Evolutionary conservation across 2,888 invertebrate genomes (phyloP), one percentile per base, ranked within the genome.

Genomic region (Drosophila sordidapex): DNA sequence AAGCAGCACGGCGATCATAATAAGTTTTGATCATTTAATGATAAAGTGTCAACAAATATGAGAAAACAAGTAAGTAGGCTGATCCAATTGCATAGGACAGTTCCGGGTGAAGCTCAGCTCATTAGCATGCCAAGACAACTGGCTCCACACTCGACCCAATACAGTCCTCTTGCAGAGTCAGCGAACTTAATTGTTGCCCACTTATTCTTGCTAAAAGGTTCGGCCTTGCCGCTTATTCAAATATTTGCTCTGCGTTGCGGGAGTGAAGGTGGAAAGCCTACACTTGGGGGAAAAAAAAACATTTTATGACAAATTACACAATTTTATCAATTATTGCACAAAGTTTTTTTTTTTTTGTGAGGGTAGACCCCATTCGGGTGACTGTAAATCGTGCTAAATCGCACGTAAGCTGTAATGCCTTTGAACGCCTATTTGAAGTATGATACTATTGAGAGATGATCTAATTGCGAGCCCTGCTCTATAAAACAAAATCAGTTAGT

Each of bases 151-250:
- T n/a, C 15, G 11, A 46, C 38, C 3, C 21, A 40, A 36, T 31
- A 52, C n/a, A 18, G 29, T 51, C 4, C 3, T 38, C 36, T 46
- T 10, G 38, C n/a, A 18, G 65, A 52, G 61, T 60, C 53, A 62
- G 27, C 60, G 57, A 69, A 65, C 43, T 62, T 52, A 73, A 67
- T 76, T 71, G 81, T 72, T 78, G 56, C n/a, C 58, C 63, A 81
- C 74, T 65, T 57, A 76, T 84, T 88, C 89, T 88, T 84, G 83
- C 87, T 88, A 84, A 84, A 83, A 83, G 87, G 73, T 88, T 83
- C 68, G 79, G 53, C 83, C 89, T 84, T 83, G 86, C 53, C 53
- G 61, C 46, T 13, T 21, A 13, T 6, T 27, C 54, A 75, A 88
- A 86, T 84, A 81, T 83, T 86, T 86, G 78, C 63, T 18, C 13